Percentiles rank a stretch among this genome's conserved stretches.
Conservation (phyloP, 2,797 vertebrate genomes). For the Glyptemys insculpta region DNA sequence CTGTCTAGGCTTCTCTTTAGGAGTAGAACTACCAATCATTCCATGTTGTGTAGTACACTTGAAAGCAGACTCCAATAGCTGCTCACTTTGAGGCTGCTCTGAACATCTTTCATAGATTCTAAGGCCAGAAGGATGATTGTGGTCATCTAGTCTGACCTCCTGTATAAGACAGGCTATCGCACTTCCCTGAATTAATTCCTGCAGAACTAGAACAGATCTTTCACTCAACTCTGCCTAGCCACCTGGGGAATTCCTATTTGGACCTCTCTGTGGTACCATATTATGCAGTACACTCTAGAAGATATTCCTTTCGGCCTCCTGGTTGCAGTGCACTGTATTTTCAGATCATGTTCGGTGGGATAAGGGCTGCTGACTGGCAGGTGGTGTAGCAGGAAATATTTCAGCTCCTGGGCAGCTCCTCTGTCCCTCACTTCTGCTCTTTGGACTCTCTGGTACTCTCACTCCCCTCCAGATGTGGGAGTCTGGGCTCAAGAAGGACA, state of each 20-base stretch:
- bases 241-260: not conserved
- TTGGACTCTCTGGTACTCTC: too few species aligned
- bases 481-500: too few species aligned
- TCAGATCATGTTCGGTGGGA: not conserved
- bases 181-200: not conserved
- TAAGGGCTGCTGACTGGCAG: not conserved
- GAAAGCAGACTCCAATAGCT: not conserved
- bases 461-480: too few species aligned
- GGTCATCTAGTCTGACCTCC: not conserved
- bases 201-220: not conserved
- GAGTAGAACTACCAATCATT: not conserved
- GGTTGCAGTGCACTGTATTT: not conserved
- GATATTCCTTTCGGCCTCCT: not conserved
- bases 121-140: not conserved
- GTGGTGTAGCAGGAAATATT: not conserved
- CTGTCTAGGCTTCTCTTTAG: not conserved
- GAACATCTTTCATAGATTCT: not conserved
- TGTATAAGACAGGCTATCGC: not conserved
- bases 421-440: not conserved
- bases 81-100: not conserved
- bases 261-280: not conserved
- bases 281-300: not conserved
- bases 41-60: too few species aligned
- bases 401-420: not conserved
- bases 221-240: not conserved